phyloP scores from a whole-genome alignment of 2,113 vertebrate species.

The Bostrychus sinensis region DNA sequence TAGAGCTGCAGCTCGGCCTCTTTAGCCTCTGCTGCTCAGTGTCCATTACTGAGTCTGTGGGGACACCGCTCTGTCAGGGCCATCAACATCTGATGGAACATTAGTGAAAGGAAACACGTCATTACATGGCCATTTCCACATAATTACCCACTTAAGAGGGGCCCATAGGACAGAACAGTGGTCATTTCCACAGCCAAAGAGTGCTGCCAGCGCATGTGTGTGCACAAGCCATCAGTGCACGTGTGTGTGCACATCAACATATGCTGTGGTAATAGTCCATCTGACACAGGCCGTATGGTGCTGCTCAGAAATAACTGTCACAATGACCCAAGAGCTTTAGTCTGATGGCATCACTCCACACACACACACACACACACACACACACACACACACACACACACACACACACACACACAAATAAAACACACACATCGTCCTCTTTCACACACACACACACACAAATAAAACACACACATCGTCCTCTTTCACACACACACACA shows the following conservation, averaged over 20 bases:
- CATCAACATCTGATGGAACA: slow-evolving; percentile 65
- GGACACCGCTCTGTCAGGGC: slow-evolving; percentile 50
- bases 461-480: not conserved
- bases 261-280: slow-evolving; percentile 64
- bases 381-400: too few species aligned
- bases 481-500: too few species aligned
- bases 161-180: slow-evolving; percentile 59
- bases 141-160: slow-evolving; percentile 72
- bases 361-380: too few species aligned
- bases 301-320: slow-evolving; percentile 62
- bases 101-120: slow-evolving; percentile 68
- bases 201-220: slow-evolving; percentile 7
- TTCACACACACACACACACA: not conserved
- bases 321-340: slow-evolving; percentile 46
- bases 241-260: slow-evolving; percentile 37
- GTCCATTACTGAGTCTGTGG: slow-evolving; percentile 64
- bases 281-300: slow-evolving; percentile 64
- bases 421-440: too few species aligned
- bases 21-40: slow-evolving; percentile 50
- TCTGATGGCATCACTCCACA: too few species aligned
- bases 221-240: slow-evolving; percentile 11
- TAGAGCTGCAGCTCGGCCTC: slow-evolving; percentile 36
- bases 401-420: too few species aligned
- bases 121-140: slow-evolving; percentile 72
- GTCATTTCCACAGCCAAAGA: slow-evolving; percentile 52